Evolutionary conservation across 2,113 vertebrate species (phyloP), one percentile per base, ranked within the genome.

Genomic region (Hyperopisus bebe): DNA sequence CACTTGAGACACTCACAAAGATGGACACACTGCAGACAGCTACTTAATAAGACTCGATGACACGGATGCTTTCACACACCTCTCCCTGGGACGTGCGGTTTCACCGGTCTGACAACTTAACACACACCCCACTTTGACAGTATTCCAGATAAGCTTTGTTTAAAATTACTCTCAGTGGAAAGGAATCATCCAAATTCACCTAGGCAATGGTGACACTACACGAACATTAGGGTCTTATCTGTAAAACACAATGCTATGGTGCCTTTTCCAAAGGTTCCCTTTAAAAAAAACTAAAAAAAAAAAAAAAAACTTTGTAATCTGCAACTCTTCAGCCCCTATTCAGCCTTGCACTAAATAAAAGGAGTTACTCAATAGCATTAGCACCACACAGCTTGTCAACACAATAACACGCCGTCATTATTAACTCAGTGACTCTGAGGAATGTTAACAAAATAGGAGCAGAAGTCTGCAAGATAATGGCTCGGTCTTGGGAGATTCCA

Each of bases 91-190:
- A 91, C 91, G 94, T 94, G 94, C 90, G 89, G 96, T 93, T 89
- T 83, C 94, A 96, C 96, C 93, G 95, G 96, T 96, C 95, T 74
- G 91, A 93, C 95, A 10, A 92, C 96, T 94, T 58, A 87, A 87
- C 91, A 87, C 92, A 92, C 93, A 91, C 92, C 91, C 90, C 90
- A 87, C 91, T 91, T 87, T 66, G 91, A 88, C 87, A 90, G 87
- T 55, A 51, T 88, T 84, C 53, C 51, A 24, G 31, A 48, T 15
- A 70, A 44, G 93, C 93, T 91, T 93, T 91, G 42, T 17, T 92
- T 92, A 92, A 92, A 90, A 92, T 74, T 89, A 85, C 90, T 70
- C 53, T 90, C 42, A 83, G 53, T n/a, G 39, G 89, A 5, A 27
- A 83, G 85, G 51, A 53, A 27, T 53, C 51, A 55, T 85, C 70